These are phyloP conservation scores for Sebastes iracundus DNA, from an alignment of 2,797 vertebrate species.

Conservation along the genomic window DNA sequence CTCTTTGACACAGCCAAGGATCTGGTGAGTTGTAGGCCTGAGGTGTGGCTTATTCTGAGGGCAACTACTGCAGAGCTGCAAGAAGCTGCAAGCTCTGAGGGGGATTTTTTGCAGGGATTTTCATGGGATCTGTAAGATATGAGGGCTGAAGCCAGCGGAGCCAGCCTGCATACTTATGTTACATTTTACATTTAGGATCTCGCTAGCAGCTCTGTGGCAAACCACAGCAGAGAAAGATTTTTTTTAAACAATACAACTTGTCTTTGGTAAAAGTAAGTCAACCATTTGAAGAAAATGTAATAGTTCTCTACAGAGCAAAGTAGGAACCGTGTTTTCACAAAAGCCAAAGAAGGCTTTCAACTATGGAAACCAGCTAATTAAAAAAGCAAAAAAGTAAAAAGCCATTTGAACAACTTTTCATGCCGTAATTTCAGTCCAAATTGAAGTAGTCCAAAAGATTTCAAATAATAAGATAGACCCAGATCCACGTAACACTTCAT, in stretches of 20 bases:
- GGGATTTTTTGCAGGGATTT: not conserved
- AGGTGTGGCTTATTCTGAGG: not conserved
- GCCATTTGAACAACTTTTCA: not conserved
- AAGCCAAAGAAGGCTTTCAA: not conserved
- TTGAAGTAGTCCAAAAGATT: constrained; percentile 50
- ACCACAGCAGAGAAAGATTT: not conserved
- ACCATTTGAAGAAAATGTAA: no score
- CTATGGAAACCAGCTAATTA: not conserved
- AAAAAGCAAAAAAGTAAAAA: not conserved
- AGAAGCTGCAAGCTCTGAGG: not conserved
- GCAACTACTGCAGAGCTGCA: not conserved
- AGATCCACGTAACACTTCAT: constrained; percentile 11
- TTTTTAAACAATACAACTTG: not conserved
- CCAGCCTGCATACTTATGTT: not conserved
- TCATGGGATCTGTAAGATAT: not conserved
- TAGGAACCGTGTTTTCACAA: not conserved
- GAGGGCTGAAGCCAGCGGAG: not conserved
- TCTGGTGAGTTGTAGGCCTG: not conserved
- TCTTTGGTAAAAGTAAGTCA: not conserved
- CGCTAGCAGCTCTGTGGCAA: not conserved
- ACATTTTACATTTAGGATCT: not conserved
- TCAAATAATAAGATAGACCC: constrained; percentile 32
- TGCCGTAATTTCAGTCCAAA: constrained; percentile 48
- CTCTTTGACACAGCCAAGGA: not conserved
- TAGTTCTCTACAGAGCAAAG: not conserved